Evolutionary conservation across 2,888 invertebrate genomes (phyloP), one percentile per base, ranked within the genome.

Genomic region (Archaeoteleia sp.): DNA sequence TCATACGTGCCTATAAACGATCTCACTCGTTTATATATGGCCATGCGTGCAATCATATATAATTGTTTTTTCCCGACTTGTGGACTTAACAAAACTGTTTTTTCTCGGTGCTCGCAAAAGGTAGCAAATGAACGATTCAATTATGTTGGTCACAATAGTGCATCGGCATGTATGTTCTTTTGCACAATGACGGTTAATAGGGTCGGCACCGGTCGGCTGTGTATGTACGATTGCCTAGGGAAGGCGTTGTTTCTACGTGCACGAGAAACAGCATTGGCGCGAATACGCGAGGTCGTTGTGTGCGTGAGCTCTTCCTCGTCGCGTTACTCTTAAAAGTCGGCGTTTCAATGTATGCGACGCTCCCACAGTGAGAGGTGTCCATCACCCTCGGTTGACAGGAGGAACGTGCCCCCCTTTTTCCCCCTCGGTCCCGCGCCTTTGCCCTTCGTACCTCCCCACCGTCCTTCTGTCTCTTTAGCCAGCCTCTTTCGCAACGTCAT

Each of bases 351-450:
- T 71, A 65, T 66, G 67, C 67, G 74, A 76, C 71, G 77, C 82
- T 84, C 83, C 82, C 83, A 84, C 82, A 81, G 79, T 70, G 73
- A 76, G 82, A 82, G 83, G 79, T 84, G 82, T 84, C 76, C 82
- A 82, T 84, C 83, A 84, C 81, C 82, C 82, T 82, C 77, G 74
- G 76, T 78, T 82, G 83, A 82, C 83, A 84, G 79, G 81, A 82
- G 82, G 79, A 83, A 77, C 82, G 78, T 79, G 81, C 73, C 70
- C 51, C 57, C 60, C 55, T 25, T 45, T 23, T 17, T 60, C 49
- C 55, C 46, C 45, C 9, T 30, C 53, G 30, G 17, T 53, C 40
- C 54, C 62, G 27, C 61, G 34, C 29, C 60, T 35, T 51, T 32
- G 30, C 66, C 60, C 66, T 69, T 68, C 68, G 49, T 37, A 40